These are phyloP conservation scores for Cerceris ruficornis DNA, from an alignment of 2,888 invertebrate species.

Conservation along the genomic window DNA sequence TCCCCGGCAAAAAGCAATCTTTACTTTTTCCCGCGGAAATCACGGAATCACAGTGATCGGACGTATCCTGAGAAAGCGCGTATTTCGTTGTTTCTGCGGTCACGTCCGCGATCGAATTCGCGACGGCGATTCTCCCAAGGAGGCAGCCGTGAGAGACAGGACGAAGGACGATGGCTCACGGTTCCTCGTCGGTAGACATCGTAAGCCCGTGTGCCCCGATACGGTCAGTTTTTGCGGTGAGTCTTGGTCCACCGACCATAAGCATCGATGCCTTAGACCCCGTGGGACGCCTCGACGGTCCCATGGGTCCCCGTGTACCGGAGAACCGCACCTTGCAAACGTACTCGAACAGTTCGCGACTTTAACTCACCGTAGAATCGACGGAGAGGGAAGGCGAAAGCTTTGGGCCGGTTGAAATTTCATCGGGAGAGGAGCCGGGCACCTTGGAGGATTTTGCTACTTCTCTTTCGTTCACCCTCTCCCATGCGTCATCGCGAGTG, in stretches of 20 bases:
- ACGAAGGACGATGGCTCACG: slow-evolving; percentile 31
- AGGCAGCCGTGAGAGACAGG: slow-evolving; percentile 48
- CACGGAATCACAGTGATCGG: background rate
- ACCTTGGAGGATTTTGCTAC: slow-evolving; percentile 22
- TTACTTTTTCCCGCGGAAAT: too few relatives aligned
- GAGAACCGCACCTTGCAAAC: slow-evolving; percentile 42
- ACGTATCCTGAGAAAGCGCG: slow-evolving; percentile 8
- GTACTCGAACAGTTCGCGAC: slow-evolving; percentile 45
- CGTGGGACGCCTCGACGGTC: slow-evolving; percentile 38
- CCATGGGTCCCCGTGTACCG: slow-evolving; percentile 20
- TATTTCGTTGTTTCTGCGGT: slow-evolving; percentile 37
- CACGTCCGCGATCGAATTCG: slow-evolving; percentile 44
- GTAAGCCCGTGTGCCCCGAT: slow-evolving; percentile 41
- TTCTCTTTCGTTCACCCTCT: slow-evolving; percentile 20
- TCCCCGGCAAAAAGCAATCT: too few relatives aligned
- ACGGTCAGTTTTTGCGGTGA: slow-evolving; percentile 72
- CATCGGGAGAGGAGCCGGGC: slow-evolving; percentile 45
- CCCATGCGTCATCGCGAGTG: slow-evolving; percentile 6
- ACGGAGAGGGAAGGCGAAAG: slow-evolving; percentile 40
- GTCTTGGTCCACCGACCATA: slow-evolving; percentile 72
- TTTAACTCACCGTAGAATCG: slow-evolving; percentile 44
- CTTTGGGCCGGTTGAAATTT: slow-evolving; percentile 62
- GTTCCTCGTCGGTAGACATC: slow-evolving; percentile 18
- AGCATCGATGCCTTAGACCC: slow-evolving; percentile 41
- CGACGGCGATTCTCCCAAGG: slow-evolving; percentile 47